Conservation (phyloP, 2,113 vertebrate genomes). For the Chascanopsetta lugubris region DNA sequence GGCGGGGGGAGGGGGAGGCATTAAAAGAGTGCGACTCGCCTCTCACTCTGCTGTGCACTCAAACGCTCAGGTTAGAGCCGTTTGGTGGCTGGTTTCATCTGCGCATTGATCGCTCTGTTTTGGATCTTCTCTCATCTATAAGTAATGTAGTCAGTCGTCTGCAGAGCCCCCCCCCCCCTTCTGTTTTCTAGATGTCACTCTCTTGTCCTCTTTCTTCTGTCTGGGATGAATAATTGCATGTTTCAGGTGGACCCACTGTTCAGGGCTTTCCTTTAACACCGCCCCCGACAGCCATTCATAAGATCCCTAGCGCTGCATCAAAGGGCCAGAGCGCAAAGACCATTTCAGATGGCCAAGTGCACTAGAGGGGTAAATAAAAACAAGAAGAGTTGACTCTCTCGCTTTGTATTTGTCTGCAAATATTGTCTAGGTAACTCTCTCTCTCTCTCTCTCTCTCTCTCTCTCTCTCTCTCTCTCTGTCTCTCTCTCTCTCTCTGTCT, state of each 20-base stretch:
- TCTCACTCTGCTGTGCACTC: constrained; percentile 39
- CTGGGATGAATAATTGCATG: constrained; percentile 26
- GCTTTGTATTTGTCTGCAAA: constrained; percentile 32
- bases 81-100: constrained; percentile 61
- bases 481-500: constrained; percentile 9
- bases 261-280: constrained; percentile 5
- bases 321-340: constrained; percentile 21
- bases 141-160: constrained; percentile 74
- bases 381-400: constrained; percentile 37
- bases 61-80: constrained; percentile 43
- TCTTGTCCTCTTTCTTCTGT: constrained; percentile 3
- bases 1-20: constrained; percentile 15
- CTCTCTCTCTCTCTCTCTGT: constrained; percentile 15
- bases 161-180: constrained; percentile 46
- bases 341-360: constrained; percentile 15
- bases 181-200: constrained; percentile 54
- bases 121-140: constrained; percentile 77
- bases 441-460: constrained; percentile 7
- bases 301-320: constrained; percentile 38
- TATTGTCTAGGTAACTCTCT: constrained; percentile 32
- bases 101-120: constrained; percentile 64
- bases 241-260: constrained; percentile 26
- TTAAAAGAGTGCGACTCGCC: constrained; percentile 42
- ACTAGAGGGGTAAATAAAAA: constrained; percentile 47
- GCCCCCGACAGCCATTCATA: constrained; percentile 21